A percentile compares a stretch with the other conserved stretches of the same genome.
Evolutionary conservation across 2,888 invertebrate species (phyloP).

Genomic region (Unio pictorum): DNA sequence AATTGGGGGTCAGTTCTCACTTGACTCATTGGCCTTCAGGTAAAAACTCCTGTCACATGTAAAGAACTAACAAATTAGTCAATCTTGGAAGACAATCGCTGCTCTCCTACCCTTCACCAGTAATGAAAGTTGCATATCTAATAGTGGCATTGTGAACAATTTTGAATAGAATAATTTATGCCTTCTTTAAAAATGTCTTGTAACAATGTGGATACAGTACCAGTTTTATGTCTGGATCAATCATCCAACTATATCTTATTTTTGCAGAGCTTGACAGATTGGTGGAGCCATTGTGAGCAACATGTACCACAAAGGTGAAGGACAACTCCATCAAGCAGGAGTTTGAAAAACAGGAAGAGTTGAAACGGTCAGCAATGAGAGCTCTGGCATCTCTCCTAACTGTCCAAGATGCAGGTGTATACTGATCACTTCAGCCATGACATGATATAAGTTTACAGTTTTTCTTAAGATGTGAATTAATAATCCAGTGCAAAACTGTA

Average conservation of each 20-base stretch:
- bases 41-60: too few relatives aligned
- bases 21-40: too few relatives aligned
- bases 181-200: not conserved
- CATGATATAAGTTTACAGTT: too few relatives aligned
- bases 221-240: not conserved
- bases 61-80: too few relatives aligned
- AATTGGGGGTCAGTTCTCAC: too few relatives aligned
- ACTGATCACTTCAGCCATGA: not conserved
- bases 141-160: not conserved
- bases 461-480: too few relatives aligned
- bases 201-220: not conserved
- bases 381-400: constrained; percentile 95
- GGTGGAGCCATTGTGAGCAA: constrained; percentile 92
- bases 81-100: too few relatives aligned
- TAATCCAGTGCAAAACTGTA: too few relatives aligned
- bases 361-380: constrained; percentile 95
- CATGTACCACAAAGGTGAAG: constrained; percentile 97
- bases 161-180: not conserved
- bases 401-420: constrained; percentile 82
- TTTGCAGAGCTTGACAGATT: constrained; percentile 89
- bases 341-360: constrained; percentile 98
- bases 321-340: constrained; percentile 99
- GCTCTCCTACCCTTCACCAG: too few relatives aligned
- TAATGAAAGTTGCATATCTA: too few relatives aligned
- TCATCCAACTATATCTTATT: constrained; percentile 22